Evolutionary conservation across 2,888 invertebrate species (phyloP).

Genomic region (Coremacera marginata): DNA sequence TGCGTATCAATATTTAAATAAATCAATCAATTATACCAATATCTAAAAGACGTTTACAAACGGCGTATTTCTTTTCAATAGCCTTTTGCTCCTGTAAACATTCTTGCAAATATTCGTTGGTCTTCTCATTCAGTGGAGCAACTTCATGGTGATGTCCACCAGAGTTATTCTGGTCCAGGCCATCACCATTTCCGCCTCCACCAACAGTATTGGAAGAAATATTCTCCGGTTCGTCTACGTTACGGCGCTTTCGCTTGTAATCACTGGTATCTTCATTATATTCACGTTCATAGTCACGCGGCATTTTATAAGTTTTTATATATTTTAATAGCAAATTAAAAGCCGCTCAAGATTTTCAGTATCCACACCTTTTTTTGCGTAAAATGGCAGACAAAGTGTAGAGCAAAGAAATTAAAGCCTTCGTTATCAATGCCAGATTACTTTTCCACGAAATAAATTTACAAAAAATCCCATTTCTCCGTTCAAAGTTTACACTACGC

Average conservation of each 20-base stretch:
- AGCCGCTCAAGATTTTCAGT: neutral
- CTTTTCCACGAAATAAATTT: too few species aligned
- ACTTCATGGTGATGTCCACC: conserved; percentile 54
- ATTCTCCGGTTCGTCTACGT: conserved; percentile 58
- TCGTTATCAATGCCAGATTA: too few species aligned
- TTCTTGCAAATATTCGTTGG: conserved; percentile 82
- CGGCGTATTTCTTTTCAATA: conserved; percentile 77
- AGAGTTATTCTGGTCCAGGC: neutral
- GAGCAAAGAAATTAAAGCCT: too few species aligned
- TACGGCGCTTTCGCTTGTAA: conserved; percentile 65
- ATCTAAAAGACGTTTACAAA: conserved; percentile 78
- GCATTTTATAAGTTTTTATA: conserved; percentile 54
- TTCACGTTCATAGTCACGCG: conserved; percentile 67
- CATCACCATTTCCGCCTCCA: conserved; percentile 52
- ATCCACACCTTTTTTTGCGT: conserved; percentile 12
- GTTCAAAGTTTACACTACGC: too few species aligned
- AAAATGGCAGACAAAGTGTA: conserved; percentile 19
- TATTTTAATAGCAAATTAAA: neutral
- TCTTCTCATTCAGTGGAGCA: conserved; percentile 74
- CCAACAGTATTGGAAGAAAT: conserved; percentile 48
- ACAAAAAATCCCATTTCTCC: too few species aligned
- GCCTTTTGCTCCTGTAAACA: conserved; percentile 79
- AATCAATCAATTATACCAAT: conserved; percentile 73
- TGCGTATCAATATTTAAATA: neutral
- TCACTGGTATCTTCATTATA: conserved; percentile 66